These are phyloP conservation scores for Listronotus bonariensis DNA, from an alignment of 1,140 invertebrate genomes.

Conservation along the genomic window DNA sequence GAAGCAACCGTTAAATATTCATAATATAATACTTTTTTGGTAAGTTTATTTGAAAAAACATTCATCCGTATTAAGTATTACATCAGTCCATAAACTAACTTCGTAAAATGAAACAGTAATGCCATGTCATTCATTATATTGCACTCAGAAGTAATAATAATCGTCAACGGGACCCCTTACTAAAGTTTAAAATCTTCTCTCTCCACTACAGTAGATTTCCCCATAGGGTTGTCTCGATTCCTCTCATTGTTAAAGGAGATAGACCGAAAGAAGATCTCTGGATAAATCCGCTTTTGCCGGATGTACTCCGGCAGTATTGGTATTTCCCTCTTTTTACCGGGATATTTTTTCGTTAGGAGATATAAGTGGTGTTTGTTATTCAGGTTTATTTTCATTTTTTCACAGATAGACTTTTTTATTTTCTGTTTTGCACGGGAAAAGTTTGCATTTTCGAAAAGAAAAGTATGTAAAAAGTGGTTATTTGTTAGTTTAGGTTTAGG, in stretches of 20 bases:
- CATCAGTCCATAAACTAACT: background rate
- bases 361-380: slow-evolving; percentile 40
- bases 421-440: slow-evolving; percentile 19
- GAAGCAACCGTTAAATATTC: no score
- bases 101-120: background rate
- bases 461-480: slow-evolving; percentile 16
- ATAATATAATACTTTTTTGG: no score
- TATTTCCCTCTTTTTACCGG: slow-evolving; percentile 24
- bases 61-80: no score
- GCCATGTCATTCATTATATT: no score
- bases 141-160: no score
- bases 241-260: slow-evolving; percentile 31
- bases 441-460: slow-evolving; percentile 16
- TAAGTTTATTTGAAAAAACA: no score
- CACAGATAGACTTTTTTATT: slow-evolving; percentile 32
- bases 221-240: slow-evolving; percentile 13
- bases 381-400: slow-evolving; percentile 40
- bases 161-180: background rate
- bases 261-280: slow-evolving; percentile 17
- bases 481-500: slow-evolving; percentile 1
- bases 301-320: slow-evolving; percentile 21
- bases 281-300: slow-evolving; percentile 22
- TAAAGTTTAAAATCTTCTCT: slow-evolving; percentile 16
- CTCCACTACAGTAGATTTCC: slow-evolving; percentile 5
- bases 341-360: slow-evolving; percentile 36